Evolutionary conservation across 2,113 vertebrate species (phyloP).

Genomic region (Tragelaphus buxtoni): DNA sequence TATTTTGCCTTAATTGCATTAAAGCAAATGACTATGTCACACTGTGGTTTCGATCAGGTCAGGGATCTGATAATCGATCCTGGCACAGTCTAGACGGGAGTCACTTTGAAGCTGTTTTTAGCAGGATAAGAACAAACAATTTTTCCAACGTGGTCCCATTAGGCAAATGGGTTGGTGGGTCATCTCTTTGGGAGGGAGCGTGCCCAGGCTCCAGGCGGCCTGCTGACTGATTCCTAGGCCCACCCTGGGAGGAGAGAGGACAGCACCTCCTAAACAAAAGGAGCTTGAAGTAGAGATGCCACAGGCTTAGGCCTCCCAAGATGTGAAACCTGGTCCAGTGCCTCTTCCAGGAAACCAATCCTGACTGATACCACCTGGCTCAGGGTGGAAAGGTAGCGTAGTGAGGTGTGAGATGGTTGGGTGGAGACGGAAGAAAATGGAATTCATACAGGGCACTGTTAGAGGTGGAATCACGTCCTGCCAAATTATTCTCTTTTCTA

Average conservation of each 20-base stretch:
- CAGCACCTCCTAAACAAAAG: neutral
- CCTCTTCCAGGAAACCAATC: neutral
- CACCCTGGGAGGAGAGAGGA: neutral
- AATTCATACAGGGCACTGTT: neutral
- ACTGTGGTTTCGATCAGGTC: slow-evolving; percentile 86
- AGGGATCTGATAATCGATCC: slow-evolving; percentile 84
- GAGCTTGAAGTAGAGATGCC: neutral
- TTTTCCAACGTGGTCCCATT: slow-evolving; percentile 77
- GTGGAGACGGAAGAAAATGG: neutral
- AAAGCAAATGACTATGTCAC: slow-evolving; percentile 86
- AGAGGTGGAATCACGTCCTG: neutral
- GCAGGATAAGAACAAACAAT: slow-evolving; percentile 81
- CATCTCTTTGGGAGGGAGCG: slow-evolving; percentile 61
- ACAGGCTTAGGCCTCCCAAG: neutral
- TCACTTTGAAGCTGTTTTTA: slow-evolving; percentile 86
- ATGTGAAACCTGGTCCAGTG: neutral
- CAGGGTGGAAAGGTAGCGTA: neutral
- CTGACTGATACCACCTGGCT: neutral
- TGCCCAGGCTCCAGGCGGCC: slow-evolving; percentile 50
- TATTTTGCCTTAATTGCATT: slow-evolving; percentile 90
- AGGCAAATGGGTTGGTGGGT: slow-evolving; percentile 69
- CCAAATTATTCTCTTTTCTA: neutral
- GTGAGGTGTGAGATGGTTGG: neutral
- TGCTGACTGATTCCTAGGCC: slow-evolving; percentile 30
- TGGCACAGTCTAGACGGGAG: slow-evolving; percentile 89